Percentiles rank a stretch among this genome's conserved stretches.
Conservation (phyloP, 2,797 vertebrate species). For the Rhinella marina region DNA sequence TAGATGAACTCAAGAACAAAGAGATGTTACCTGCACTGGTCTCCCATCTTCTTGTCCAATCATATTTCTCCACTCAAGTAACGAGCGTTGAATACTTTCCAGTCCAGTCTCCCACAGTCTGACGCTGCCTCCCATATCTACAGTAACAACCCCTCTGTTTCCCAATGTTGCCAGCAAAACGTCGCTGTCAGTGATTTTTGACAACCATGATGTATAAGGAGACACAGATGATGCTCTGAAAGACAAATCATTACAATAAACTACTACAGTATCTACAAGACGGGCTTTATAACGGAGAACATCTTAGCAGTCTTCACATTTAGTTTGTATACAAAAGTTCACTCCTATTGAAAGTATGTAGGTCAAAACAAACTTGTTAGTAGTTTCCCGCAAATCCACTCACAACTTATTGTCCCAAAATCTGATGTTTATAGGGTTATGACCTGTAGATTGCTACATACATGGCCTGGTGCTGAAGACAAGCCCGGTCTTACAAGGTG, state of each 20-base stretch:
- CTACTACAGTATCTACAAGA: not conserved
- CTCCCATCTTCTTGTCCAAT: constrained; percentile 88
- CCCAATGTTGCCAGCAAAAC: constrained; percentile 83
- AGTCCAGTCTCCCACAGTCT: constrained; percentile 95
- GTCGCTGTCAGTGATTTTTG: constrained; percentile 87
- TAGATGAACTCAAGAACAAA: not conserved
- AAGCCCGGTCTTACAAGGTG: no score
- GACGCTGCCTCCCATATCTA: constrained; percentile 90
- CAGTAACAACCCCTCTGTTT: constrained; percentile 83
- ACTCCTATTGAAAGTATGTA: no score
- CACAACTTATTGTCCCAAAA: no score
- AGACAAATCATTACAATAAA: constrained; percentile 42
- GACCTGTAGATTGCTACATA: no score
- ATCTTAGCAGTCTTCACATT: no score
- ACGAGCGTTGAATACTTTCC: constrained; percentile 85
- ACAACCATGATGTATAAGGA: constrained; percentile 90
- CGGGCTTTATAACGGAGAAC: no score
- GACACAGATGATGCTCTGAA: constrained; percentile 83
- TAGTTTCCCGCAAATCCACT: no score
- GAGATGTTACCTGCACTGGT: constrained; percentile 83
- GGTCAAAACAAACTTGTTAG: no score
- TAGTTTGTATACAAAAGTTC: no score
- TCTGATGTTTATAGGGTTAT: no score
- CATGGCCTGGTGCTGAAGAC: no score
- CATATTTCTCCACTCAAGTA: constrained; percentile 96